These are phyloP conservation scores for Itoplectis maculator DNA, from an alignment of 2,888 invertebrate species.

Conservation along the genomic window DNA sequence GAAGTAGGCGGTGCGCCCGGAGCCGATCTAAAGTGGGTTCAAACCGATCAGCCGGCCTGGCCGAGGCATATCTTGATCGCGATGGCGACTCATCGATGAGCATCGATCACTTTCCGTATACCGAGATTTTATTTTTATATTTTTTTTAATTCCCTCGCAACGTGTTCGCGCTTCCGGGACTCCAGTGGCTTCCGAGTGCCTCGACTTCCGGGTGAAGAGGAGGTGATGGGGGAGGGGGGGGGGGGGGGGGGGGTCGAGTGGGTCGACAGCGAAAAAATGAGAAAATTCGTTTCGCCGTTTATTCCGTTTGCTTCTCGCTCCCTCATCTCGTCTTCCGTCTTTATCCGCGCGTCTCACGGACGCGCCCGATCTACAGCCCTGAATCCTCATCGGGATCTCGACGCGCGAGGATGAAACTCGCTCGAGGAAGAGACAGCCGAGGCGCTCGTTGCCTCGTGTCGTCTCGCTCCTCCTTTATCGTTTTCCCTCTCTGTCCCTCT, in stretches of 20 bases:
- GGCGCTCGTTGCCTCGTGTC: conserved; percentile 42
- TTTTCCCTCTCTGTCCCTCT: conserved; percentile 46
- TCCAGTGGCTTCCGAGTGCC: neutral
- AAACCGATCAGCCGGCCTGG: conserved; percentile 72
- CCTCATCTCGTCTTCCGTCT: neutral
- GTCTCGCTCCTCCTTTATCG: conserved; percentile 42
- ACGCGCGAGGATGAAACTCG: conserved; percentile 56
- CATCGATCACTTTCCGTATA: conserved; percentile 41
- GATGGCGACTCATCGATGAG: conserved; percentile 75
- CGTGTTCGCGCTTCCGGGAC: neutral
- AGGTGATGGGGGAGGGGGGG: neutral
- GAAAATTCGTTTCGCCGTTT: neutral
- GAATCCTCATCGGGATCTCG: conserved; percentile 68
- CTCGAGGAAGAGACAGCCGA: conserved; percentile 56
- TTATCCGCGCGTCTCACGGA: conserved; percentile 45
- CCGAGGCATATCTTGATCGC: conserved; percentile 75
- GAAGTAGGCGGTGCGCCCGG: conserved; percentile 79
- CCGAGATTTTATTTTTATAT: conserved; percentile 26
- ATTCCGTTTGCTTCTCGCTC: neutral
- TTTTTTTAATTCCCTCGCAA: neutral
- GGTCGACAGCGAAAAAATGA: too few species aligned
- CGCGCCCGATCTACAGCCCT: conserved; percentile 72
- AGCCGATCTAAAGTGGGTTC: conserved; percentile 76
- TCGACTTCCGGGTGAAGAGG: conserved; percentile 1
- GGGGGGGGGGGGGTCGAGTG: too few species aligned